These are phyloP conservation scores for Syncerus caffer DNA, from an alignment of 2,797 vertebrate species.

Conservation along the genomic window DNA sequence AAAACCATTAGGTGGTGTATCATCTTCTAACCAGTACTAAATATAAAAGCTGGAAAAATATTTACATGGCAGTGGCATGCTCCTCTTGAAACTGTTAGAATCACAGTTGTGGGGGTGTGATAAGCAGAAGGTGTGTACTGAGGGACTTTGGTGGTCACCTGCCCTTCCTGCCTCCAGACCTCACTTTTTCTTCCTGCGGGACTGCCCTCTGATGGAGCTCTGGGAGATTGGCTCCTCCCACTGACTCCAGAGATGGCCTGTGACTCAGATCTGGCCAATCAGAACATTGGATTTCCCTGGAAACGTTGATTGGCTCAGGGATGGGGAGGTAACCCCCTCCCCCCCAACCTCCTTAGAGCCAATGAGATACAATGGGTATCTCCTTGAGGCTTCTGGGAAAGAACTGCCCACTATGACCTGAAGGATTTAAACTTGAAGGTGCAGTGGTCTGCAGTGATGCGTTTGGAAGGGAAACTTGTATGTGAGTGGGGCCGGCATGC, in stretches of 20 bases:
- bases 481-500: background rate
- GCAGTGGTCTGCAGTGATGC: rapidly evolving
- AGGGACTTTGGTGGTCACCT: background rate
- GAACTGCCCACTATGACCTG: rapidly evolving
- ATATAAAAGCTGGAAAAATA: background rate
- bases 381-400: background rate
- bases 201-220: rapidly evolving
- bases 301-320: background rate
- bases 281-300: background rate
- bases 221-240: background rate
- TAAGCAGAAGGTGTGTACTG: background rate
- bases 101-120: background rate
- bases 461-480: rapidly evolving
- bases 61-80: background rate
- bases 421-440: background rate
- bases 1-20: background rate
- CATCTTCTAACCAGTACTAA: background rate
- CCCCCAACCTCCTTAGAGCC: background rate
- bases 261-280: constrained; percentile 17
- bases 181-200: background rate
- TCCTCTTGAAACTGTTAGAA: too few species aligned
- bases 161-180: too few species aligned
- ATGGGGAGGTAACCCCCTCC: background rate
- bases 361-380: background rate
- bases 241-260: background rate